Percentiles rank a stretch among this genome's conserved stretches.
Conservation (phyloP, 2,888 invertebrate species). For the Dynastes grantii region DNA sequence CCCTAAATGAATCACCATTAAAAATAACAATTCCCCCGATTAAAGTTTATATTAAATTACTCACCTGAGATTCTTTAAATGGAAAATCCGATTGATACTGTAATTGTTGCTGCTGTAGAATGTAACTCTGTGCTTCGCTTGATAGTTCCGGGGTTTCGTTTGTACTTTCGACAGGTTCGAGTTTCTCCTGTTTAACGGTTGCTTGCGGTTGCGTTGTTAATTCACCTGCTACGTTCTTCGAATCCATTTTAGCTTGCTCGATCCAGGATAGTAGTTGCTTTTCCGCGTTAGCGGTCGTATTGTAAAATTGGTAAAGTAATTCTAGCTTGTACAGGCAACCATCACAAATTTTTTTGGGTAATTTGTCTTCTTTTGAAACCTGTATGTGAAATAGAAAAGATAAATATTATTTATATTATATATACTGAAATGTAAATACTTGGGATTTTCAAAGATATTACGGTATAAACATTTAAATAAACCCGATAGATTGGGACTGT, state of each 20-base stretch:
- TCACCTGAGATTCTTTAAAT: conserved; percentile 50
- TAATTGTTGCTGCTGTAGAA: conserved; percentile 61
- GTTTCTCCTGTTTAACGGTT: conserved; percentile 51
- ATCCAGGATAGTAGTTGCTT: conserved; percentile 70
- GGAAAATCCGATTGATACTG: conserved; percentile 56
- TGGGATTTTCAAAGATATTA: not conserved
- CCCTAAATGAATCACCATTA: conserved; percentile 26
- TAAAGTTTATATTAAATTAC: not conserved
- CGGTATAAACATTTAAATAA: too few relatives aligned
- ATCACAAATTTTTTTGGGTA: conserved; percentile 83
- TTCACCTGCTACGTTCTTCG: conserved; percentile 30
- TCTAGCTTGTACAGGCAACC: conserved; percentile 82
- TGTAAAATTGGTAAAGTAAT: conserved; percentile 82
- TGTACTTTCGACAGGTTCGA: conserved; percentile 50
- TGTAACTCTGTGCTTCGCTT: conserved; percentile 57
- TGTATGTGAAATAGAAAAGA: conserved; percentile 64
- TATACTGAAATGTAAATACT: too few relatives aligned
- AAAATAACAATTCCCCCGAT: too few relatives aligned
- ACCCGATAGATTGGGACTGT: too few relatives aligned
- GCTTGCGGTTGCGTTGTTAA: conserved; percentile 22
- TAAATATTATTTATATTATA: not conserved
- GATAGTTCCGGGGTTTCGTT: conserved; percentile 54
- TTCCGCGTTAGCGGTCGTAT: conserved; percentile 79
- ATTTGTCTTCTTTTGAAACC: conserved; percentile 78
- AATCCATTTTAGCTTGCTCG: conserved; percentile 59